Conservation (phyloP, 1,140 invertebrate genomes). For the Pseudobourletiella spinata region DNA sequence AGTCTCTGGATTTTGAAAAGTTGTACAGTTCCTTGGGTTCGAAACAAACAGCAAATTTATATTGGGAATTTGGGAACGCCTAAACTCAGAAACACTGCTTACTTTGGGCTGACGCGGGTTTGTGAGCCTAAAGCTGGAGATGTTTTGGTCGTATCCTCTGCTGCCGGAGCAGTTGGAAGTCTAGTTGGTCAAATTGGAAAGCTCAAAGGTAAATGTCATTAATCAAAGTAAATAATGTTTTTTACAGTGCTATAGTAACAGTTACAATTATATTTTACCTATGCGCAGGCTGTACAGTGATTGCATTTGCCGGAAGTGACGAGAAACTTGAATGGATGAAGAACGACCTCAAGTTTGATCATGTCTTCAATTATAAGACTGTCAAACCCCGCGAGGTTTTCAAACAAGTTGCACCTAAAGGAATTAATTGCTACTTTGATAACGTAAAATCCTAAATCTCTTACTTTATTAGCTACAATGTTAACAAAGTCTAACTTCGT, state of each 20-base stretch:
- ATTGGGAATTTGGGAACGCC: not conserved
- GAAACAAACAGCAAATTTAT: not conserved
- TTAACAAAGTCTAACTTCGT: not conserved
- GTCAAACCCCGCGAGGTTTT: constrained; percentile 38
- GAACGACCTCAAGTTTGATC: constrained; percentile 44
- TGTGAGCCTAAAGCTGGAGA: constrained; percentile 57
- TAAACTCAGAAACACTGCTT: constrained; percentile 47
- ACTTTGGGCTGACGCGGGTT: constrained; percentile 58
- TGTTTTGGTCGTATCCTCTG: constrained; percentile 53
- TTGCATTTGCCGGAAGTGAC: constrained; percentile 43
- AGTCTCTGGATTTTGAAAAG: not conserved
- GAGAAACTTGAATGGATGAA: constrained; percentile 44
- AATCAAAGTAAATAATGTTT: not conserved
- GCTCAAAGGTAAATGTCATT: constrained; percentile 43
- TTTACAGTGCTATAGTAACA: constrained; percentile 17
- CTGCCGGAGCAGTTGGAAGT: constrained; percentile 46
- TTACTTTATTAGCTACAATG: not conserved
- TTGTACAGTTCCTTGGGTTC: not conserved
- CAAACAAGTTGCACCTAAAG: constrained; percentile 42
- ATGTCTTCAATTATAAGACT: constrained; percentile 45
- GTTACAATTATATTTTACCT: not conserved
- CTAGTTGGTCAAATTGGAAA: constrained; percentile 63
- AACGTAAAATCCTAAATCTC: constrained; percentile 58
- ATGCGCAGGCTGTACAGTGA: constrained; percentile 40
- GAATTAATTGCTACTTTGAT: constrained; percentile 59